phyloP scores from a whole-genome alignment of 1,140 invertebrate genomes.

The Anagrus nilaparvatae region DNA sequence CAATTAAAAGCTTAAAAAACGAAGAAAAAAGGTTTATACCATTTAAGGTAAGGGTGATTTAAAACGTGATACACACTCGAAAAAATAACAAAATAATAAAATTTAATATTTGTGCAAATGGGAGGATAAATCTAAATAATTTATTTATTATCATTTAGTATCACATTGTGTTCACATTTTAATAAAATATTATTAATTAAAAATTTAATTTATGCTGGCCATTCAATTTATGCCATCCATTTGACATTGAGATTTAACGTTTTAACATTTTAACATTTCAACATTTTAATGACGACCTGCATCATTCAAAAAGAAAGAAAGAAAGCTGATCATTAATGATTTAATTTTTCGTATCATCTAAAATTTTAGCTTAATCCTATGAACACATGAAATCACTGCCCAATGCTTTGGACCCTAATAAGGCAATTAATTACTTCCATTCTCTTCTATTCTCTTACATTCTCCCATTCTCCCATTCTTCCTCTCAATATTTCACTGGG shows the following conservation, averaged over 20 bases:
- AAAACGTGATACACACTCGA: too few relatives aligned
- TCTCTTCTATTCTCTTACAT: too few relatives aligned
- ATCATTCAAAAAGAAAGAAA: slow-evolving; percentile 30
- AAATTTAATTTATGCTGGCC: slow-evolving; percentile 40
- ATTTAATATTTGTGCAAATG: slow-evolving; percentile 21
- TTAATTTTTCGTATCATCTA: slow-evolving; percentile 22
- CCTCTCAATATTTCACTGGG: too few relatives aligned
- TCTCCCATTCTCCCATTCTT: too few relatives aligned
- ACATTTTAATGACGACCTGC: slow-evolving; percentile 35
- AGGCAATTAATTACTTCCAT: slow-evolving; percentile 33
- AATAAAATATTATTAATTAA: slow-evolving; percentile 16
- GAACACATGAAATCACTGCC: slow-evolving; percentile 46
- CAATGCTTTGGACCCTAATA: slow-evolving; percentile 41
- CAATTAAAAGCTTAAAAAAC: too few relatives aligned
- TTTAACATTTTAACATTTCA: slow-evolving; percentile 9
- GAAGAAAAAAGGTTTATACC: too few relatives aligned
- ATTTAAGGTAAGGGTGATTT: too few relatives aligned
- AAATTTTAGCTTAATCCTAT: slow-evolving; percentile 41
- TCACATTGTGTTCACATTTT: slow-evolving; percentile 42
- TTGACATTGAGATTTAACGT: slow-evolving; percentile 26
- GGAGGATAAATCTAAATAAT: slow-evolving; percentile 33
- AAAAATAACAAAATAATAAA: slow-evolving; percentile 20
- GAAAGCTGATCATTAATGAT: slow-evolving; percentile 21
- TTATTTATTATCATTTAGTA: slow-evolving; percentile 45
- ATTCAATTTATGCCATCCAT: slow-evolving; percentile 32